Evolutionary conservation across 2,797 vertebrate genomes (phyloP).

Genomic region (Danionella dracula): DNA sequence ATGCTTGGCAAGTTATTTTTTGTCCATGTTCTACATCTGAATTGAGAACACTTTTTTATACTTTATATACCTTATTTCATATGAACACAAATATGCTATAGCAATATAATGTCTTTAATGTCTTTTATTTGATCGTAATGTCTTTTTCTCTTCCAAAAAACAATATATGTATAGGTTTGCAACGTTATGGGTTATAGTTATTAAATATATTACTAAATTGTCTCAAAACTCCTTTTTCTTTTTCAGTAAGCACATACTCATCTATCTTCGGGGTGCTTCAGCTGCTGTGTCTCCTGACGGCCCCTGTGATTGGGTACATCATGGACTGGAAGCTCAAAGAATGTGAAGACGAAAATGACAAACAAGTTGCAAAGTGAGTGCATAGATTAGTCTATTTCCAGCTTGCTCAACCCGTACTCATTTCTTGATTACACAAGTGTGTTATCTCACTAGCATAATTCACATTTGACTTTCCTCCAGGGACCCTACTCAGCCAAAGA

Average conservation of each 20-base stretch:
- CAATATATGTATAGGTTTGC: no score
- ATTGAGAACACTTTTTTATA: no score
- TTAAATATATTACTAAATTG: no score
- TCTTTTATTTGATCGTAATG: no score
- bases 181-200: no score
- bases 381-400: not conserved
- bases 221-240: not conserved
- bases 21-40: no score
- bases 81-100: no score
- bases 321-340: constrained; percentile 97
- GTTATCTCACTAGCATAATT: not conserved
- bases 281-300: constrained; percentile 90
- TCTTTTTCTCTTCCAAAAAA: no score
- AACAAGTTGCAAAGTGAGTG: constrained; percentile 69
- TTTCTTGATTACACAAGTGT: not conserved
- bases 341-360: constrained; percentile 81
- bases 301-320: constrained; percentile 91
- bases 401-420: not conserved
- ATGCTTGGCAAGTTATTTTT: not conserved
- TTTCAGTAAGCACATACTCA: constrained; percentile 86
- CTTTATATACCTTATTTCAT: no score
- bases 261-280: constrained; percentile 96
- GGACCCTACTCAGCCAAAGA: constrained; percentile 77
- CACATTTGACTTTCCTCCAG: constrained; percentile 55
- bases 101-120: no score